These are phyloP conservation scores for Hemiprocne comata DNA, from an alignment of 2,113 vertebrate genomes.

Conservation along the genomic window DNA sequence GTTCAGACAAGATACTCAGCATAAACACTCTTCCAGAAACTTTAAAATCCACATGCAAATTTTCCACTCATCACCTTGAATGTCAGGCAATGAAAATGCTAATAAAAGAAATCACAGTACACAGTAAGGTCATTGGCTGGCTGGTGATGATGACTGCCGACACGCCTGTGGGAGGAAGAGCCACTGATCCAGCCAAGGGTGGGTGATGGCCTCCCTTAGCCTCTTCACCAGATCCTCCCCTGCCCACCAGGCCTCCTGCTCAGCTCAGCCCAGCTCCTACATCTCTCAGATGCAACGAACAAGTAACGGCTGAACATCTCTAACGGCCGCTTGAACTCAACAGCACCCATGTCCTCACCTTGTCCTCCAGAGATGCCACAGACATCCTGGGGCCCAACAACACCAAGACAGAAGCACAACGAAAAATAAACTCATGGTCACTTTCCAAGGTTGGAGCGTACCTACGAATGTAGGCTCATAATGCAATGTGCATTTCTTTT, in stretches of 20 bases:
- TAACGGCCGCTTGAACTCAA: background rate
- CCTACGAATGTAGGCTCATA: background rate
- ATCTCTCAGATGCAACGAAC: rapidly evolving
- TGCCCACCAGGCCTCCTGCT: rapidly evolving
- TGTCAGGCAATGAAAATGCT: background rate
- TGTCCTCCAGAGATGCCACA: rapidly evolving
- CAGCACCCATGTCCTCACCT: background rate
- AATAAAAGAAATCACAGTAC: background rate
- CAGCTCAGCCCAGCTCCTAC: background rate
- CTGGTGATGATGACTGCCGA: background rate
- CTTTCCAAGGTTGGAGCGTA: background rate
- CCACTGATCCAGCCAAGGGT: rapidly evolving
- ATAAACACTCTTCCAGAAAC: background rate
- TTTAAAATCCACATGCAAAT: background rate
- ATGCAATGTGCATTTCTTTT: background rate
- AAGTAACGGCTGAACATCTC: background rate
- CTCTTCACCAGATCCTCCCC: background rate
- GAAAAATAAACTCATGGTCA: background rate
- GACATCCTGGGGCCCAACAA: background rate
- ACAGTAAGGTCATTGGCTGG: background rate
- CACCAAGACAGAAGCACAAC: background rate
- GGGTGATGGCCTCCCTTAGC: background rate
- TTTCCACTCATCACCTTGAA: background rate
- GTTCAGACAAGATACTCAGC: background rate
- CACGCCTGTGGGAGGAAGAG: background rate